Evolutionary conservation across 2,113 vertebrate genomes (phyloP).

Genomic region (Entelurus aequoreus): DNA sequence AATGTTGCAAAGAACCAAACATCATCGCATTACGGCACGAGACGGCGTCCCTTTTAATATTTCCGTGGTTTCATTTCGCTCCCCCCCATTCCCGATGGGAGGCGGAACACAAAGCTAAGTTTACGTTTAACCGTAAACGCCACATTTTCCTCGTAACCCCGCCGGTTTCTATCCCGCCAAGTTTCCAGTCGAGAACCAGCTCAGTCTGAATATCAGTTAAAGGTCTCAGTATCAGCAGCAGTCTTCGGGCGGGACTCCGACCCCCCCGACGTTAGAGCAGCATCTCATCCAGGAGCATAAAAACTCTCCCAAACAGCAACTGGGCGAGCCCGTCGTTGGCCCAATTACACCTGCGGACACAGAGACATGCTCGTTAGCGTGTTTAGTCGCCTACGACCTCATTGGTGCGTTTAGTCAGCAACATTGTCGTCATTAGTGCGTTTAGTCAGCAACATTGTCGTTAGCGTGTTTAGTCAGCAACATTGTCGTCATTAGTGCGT

Average conservation of each 20-base stretch:
- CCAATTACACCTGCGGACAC: slow-evolving; percentile 80
- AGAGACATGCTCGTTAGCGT: slow-evolving; percentile 2
- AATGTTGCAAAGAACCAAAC: slow-evolving; percentile 68
- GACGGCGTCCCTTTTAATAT: slow-evolving; percentile 27
- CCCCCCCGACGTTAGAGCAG: slow-evolving; percentile 89
- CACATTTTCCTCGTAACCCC: slow-evolving; percentile 31
- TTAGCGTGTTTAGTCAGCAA: too few species aligned
- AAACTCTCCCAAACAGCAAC: slow-evolving; percentile 83
- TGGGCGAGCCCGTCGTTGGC: slow-evolving; percentile 72
- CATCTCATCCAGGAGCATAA: slow-evolving; percentile 84
- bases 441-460: too few species aligned
- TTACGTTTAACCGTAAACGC: slow-evolving; percentile 55
- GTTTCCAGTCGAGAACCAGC: slow-evolving; percentile 93
- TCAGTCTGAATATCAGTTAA: slow-evolving; percentile 88
- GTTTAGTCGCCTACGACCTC: too few species aligned
- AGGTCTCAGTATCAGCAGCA: slow-evolving; percentile 85
- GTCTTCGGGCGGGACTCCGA: slow-evolving; percentile 81
- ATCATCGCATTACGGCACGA: slow-evolving; percentile 9
- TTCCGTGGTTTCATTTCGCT: background rate
- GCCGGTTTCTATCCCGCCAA: slow-evolving; percentile 72
- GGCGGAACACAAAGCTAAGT: slow-evolving; percentile 53
- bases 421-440: too few species aligned
- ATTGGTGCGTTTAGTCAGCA: too few species aligned
- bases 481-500: too few species aligned
- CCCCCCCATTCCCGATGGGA: slow-evolving; percentile 21